phyloP scores from a whole-genome alignment of 2,113 vertebrate genomes.

The Trochalopteron elliotii region DNA sequence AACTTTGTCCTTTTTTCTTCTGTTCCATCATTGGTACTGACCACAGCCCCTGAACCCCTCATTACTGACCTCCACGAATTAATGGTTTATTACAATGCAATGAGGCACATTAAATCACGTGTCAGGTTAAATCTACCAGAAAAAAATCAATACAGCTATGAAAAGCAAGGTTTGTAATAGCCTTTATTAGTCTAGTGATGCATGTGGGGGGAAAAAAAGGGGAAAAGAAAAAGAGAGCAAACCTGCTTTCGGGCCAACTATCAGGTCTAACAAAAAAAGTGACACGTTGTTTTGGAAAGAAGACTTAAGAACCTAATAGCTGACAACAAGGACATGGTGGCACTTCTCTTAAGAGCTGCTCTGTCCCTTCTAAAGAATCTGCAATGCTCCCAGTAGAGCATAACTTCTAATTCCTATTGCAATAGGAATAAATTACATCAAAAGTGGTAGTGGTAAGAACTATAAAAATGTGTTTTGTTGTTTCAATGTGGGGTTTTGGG shows the following conservation, averaged over 20 bases:
- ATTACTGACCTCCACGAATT: neutral
- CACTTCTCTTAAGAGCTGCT: neutral
- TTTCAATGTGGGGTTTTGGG: neutral
- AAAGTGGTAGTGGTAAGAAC: neutral
- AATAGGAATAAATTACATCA: neutral
- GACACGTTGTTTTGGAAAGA: neutral
- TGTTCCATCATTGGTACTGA: neutral
- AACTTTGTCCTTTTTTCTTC: neutral
- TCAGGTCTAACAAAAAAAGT: neutral
- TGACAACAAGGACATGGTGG: neutral
- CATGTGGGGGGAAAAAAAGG: rapidly evolving
- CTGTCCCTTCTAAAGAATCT: neutral
- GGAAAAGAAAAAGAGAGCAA: neutral
- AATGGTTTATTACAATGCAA: neutral
- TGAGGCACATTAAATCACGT: neutral
- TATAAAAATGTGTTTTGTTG: neutral
- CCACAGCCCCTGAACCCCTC: neutral
- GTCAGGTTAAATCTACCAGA: neutral
- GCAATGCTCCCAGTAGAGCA: neutral
- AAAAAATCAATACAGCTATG: neutral
- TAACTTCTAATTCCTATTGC: neutral
- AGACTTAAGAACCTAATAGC: neutral
- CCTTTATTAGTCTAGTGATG: neutral
- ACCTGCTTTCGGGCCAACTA: neutral
- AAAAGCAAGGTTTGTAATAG: neutral